Base-by-base conservation (phyloP, 2,888 invertebrate genomes). In the Cataglyphis livida region DNA sequence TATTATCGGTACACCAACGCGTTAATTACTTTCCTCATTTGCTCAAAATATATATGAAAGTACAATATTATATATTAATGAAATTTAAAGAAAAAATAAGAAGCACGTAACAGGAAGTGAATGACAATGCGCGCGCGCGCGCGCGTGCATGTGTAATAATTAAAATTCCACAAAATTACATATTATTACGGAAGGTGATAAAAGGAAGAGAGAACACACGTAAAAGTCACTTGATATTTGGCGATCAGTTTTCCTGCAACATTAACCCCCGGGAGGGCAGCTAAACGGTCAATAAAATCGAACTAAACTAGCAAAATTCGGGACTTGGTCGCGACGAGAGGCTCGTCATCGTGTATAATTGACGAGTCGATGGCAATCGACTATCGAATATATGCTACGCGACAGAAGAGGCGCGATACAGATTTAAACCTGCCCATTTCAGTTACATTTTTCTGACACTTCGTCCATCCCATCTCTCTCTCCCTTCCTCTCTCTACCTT, bases 321-420 rank as follows among this genome's bases (percentile, higher is more conserved):
- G 15, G 9, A 32, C 44, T 65, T 44, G 7, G n/a, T 74, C 21
- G 15, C 15, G 32, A 12, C 0, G 9, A 3, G 21, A 66, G 66
- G 48, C 68, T 66, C 12, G 66, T 66, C 62, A n/a, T 41, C 10
- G 15, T 15, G 7, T 65, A 75, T 66, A 75, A 75, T 75, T 75
- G 68, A 48, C 74, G 48, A 75, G n/a, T 21, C 44, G 66, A 66
- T 74, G 66, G 44, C 48, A 65, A 66, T 66, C 38, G 66, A 74
- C 73, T 74, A 25, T 35, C 48, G 44, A n/a, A 48, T 48, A 38
- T 32, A 38, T 21, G 48, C 21, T 66, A 7, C 12, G 32, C 38
- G 75, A 68, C 51, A 54, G 18, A 38, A 66, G 28, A 48, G 62
- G 62, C 65, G 41, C 44, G n/a, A 28, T 21, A 44, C n/a, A 74